Evolutionary conservation across 2,797 vertebrate genomes (phyloP), one percentile per base, ranked within the genome.

Genomic region (Peromyscus nudipes): DNA sequence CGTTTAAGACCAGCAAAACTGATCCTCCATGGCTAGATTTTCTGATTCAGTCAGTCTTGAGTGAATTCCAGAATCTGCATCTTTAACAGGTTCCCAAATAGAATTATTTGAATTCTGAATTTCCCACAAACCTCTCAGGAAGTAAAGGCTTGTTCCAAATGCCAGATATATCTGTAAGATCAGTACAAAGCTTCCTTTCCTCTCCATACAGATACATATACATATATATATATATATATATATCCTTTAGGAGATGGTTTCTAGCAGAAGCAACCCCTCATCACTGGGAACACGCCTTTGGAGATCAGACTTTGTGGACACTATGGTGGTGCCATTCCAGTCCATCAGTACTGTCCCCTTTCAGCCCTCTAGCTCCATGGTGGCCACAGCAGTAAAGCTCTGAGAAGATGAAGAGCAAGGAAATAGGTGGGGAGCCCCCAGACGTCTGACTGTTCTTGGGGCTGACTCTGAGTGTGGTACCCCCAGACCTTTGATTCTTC

Each of bases 271-370:
- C 83, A 67, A 23, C n/a, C 62, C 34, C 34, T 25, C 64, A 64
- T 83, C 60, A 64, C 12, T n/a, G 11, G 40, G 17, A 65, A 23
- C 16, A 49, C 5, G 62, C 43, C 43, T 21, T 23, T 46, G 16
- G 8, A 82, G 52, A 40, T 0, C 43, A 23, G 37, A 31, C 10
- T 25, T 49, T 14, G 6, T 43, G 75, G 87, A 21, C 17, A 25
- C 71, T 52, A 0, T 17, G 27, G 19, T 11, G 31, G 16, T 34
- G 16, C 9, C 27, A 21, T 12, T 34, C 11, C 14, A 37, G 4
- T 1, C 12, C 55, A 17, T 11, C 4, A 8, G 9, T 67, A 52
- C 1, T 4, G 23, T 2, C 14, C 0, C 10, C 46, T 65, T 31
- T 6, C 31, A 23, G 65, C n/a, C 71, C 64, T 83, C 57, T 92